Base-by-base conservation (phyloP, 2,888 invertebrate species). In the Drosophila pseudotakahashii region DNA sequence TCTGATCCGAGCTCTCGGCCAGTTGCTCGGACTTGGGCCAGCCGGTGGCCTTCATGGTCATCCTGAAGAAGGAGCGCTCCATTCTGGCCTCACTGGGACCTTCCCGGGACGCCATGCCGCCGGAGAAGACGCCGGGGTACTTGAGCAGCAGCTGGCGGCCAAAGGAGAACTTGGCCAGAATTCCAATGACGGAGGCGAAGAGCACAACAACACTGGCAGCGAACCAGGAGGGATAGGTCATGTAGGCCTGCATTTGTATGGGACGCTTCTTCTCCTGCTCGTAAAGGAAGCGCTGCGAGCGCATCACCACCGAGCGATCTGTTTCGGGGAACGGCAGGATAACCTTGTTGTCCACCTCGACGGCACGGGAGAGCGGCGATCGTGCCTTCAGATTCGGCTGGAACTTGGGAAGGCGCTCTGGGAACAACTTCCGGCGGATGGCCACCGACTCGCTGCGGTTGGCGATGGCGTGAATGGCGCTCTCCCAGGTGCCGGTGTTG, bases 401-500 rank as follows among this genome's bases (percentile, higher is more conserved):
- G 66, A 95, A 93, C 13, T 91, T 89, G 0, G 96, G 96, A 77
- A 96, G 81, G n/a, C 92, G 93, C 34, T 94, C 93, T 0, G 95
- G 94, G 79, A 93, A 97, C 32, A 98, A 89, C 86, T 96, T 93
- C 60, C 93, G 92, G 36, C 98, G 93, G 10, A 98, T 90, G 0
- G 91, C 92, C 5, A 92, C 92, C 60, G 98, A 91, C 84, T 97
- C 96, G 57, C 93, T 78, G 2, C 91, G 86, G 90, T 96, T 92
- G 0, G 95, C 94, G 55, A 98, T 84, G 0, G 97, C 96, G 90
- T 97, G 93, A 5, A 99, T 94, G 0, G 96, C 94, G 0, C 98
- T 98, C 89, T 97, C 95, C 95, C 97, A 98, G 0, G 99, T 99
- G 13, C 96, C 98, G 89, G 94, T 96, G 92, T 99, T 96, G 42